phyloP scores from a whole-genome alignment of 2,113 vertebrate species.

The Morone saxatilis region DNA sequence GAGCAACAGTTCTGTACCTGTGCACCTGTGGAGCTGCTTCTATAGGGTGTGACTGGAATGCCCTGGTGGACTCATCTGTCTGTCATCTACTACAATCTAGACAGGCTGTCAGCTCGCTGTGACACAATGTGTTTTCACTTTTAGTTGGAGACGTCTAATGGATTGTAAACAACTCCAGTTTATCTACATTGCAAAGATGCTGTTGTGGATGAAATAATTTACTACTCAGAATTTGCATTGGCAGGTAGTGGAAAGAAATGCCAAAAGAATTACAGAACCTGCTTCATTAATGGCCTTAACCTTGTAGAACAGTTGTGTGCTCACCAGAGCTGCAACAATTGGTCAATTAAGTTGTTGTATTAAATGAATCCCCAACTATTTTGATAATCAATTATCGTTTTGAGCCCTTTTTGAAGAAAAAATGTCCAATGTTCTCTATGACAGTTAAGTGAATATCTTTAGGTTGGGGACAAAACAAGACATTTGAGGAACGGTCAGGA shows the following conservation, averaged over 20 bases:
- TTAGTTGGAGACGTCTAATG: background rate
- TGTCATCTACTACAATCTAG: conserved; percentile 21
- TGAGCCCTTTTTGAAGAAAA: no score
- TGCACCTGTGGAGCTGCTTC: conserved; percentile 13
- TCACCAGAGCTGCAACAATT: no score
- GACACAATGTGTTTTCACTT: conserved; percentile 23
- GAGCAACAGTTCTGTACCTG: background rate
- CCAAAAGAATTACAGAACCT: background rate
- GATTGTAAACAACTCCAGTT: conserved; percentile 11
- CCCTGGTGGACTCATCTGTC: background rate
- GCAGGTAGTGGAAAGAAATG: background rate
- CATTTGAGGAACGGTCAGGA: no score
- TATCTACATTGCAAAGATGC: background rate
- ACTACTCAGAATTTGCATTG: background rate
- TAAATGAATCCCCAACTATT: no score
- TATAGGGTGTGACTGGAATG: conserved; percentile 47
- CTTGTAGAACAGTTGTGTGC: background rate
- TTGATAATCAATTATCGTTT: no score
- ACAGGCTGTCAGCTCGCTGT: conserved; percentile 21
- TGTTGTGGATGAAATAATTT: background rate
- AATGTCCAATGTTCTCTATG: no score
- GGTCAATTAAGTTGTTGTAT: no score
- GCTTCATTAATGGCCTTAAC: background rate
- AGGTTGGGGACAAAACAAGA: no score
- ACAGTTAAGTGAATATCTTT: no score